A percentile compares a stretch with the other conserved stretches of the same genome.
Evolutionary conservation across 1,140 invertebrate species (phyloP).

Genomic region (Mylabris phalerata): DNA sequence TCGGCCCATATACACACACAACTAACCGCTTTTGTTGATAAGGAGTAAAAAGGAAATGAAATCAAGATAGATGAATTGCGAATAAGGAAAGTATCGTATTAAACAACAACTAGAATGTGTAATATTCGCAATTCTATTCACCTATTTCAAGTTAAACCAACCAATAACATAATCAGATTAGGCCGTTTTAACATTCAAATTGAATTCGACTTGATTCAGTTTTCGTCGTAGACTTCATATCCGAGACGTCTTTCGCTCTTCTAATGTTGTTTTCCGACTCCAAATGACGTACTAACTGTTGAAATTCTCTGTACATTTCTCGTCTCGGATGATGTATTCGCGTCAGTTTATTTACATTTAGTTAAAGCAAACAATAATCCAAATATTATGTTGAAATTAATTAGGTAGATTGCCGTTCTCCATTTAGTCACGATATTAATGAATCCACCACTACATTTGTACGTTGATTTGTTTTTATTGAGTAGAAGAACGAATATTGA

Average conservation of each 20-base stretch:
- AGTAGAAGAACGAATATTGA: too few species aligned
- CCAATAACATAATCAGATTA: slow-evolving; percentile 17
- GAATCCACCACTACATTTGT: not conserved
- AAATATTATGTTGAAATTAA: too few species aligned
- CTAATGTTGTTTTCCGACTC: slow-evolving; percentile 15
- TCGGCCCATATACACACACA: slow-evolving; percentile 5
- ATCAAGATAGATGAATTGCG: too few species aligned
- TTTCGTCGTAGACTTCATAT: slow-evolving; percentile 12
- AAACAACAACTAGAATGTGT: too few species aligned
- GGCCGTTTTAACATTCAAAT: slow-evolving; percentile 17
- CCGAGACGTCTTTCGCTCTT: slow-evolving; percentile 7
- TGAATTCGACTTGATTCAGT: slow-evolving; percentile 13
- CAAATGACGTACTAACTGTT: slow-evolving; percentile 11
- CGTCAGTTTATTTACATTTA: too few species aligned
- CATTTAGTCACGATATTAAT: too few species aligned
- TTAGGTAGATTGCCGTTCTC: too few species aligned
- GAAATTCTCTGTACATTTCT: slow-evolving; percentile 9
- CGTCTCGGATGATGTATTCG: too few species aligned
- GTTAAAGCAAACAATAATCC: too few species aligned
- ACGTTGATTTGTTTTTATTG: too few species aligned
- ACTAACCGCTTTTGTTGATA: slow-evolving; percentile 15
- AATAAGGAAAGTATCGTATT: too few species aligned
- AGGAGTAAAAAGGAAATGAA: not conserved
- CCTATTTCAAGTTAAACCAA: slow-evolving; percentile 19
- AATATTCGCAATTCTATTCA: slow-evolving; percentile 5